These are phyloP conservation scores for Creontiades dilutus DNA, from an alignment of 2,888 invertebrate species.

Conservation along the genomic window DNA sequence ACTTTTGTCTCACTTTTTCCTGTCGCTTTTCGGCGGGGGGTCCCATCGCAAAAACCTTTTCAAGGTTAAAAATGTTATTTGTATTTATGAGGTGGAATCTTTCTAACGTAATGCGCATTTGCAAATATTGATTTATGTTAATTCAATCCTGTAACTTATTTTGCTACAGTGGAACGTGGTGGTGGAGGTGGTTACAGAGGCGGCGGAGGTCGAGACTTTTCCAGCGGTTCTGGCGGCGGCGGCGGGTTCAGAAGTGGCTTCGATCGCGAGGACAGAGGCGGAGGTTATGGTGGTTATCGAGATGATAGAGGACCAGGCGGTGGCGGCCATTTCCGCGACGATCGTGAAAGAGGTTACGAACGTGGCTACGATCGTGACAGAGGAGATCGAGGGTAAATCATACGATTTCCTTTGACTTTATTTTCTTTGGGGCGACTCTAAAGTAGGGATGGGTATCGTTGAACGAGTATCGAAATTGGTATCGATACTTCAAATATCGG, in stretches of 20 bases:
- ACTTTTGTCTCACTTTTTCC: too few species aligned
- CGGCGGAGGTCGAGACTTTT: constrained; percentile 58
- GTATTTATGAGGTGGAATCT: too few species aligned
- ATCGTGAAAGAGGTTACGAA: constrained; percentile 42
- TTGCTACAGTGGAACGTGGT: constrained; percentile 41
- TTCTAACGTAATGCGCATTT: too few species aligned
- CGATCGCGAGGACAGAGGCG: constrained; percentile 51
- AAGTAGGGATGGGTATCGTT: too few species aligned
- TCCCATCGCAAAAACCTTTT: too few species aligned
- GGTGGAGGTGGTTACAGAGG: constrained; percentile 50
- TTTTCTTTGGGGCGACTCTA: too few species aligned
- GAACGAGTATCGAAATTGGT: too few species aligned
- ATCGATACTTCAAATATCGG: too few species aligned
- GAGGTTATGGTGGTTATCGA: constrained; percentile 38
- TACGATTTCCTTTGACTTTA: too few species aligned
- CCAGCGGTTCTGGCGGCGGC: constrained; percentile 60
- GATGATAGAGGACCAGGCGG: constrained; percentile 45
- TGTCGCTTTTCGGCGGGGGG: too few species aligned
- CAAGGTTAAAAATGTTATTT: too few species aligned
- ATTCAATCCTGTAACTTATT: not conserved
- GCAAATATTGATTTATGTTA: too few species aligned
- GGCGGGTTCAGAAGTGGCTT: constrained; percentile 60
- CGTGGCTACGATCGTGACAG: constrained; percentile 51
- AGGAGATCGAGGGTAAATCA: constrained; percentile 10
- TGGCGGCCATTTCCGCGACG: constrained; percentile 33